phyloP scores from a whole-genome alignment of 2,888 invertebrate species.

The Frankliniella fusca region DNA sequence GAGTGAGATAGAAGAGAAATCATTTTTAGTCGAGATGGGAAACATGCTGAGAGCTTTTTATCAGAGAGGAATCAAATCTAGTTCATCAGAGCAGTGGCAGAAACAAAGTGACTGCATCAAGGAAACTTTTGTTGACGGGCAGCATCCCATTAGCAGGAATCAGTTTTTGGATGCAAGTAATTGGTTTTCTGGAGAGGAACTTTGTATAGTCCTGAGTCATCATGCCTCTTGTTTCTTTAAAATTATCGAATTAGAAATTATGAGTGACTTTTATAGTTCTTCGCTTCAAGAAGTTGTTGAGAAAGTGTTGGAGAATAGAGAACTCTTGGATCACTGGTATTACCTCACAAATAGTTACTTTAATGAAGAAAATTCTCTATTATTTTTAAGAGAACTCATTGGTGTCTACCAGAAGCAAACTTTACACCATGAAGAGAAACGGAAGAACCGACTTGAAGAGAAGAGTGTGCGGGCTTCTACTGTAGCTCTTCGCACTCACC shows the following conservation, averaged over 20 bases:
- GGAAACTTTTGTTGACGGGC: background rate
- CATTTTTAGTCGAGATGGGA: background rate
- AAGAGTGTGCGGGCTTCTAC: background rate
- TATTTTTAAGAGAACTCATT: background rate
- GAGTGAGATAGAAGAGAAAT: background rate
- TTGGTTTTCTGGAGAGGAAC: background rate
- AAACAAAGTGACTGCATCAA: conserved; percentile 3
- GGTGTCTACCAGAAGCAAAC: background rate
- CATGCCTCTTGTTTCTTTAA: background rate
- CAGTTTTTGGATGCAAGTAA: background rate
- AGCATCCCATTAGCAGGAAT: background rate
- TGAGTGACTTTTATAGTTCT: background rate
- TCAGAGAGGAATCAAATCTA: background rate
- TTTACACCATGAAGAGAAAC: background rate
- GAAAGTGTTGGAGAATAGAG: background rate
- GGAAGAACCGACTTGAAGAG: background rate
- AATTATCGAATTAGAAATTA: background rate
- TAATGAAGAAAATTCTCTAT: too few species aligned
- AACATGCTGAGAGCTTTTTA: background rate
- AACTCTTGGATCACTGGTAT: background rate
- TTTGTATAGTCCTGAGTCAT: background rate
- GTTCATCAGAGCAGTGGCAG: background rate
- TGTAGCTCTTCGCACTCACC: background rate
- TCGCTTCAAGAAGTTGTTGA: background rate
- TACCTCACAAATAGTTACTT: background rate